Base-by-base conservation (phyloP, 2,113 vertebrate genomes). In the Turdus rufiventris region DNA sequence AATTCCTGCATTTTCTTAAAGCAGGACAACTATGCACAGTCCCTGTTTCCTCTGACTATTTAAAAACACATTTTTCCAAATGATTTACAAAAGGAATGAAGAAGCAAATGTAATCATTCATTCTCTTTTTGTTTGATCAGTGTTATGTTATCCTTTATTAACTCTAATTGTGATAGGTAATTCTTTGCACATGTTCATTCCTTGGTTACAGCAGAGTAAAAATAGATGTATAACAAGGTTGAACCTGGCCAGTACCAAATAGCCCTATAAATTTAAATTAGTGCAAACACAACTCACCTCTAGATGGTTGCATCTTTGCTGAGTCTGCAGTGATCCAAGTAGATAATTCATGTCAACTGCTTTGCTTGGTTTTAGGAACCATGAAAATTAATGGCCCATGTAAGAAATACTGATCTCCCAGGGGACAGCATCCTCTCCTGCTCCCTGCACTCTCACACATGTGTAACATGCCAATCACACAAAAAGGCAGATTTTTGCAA, bases 141-240 rank as follows among this genome's bases (percentile, higher is more conserved):
- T 82, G 63, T 82, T 84, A 56, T 73, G 65, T 86, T 93, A 78
- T 93, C 47, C 83, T 95, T 91, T 93, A 91, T 95, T 96, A 95
- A 73, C 58, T 91, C 50, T 54, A 82, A 79, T 63, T 87, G 73
- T 72, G 57, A 50, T 40, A 79, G 70, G 74, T 94, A 94, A 93
- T 94, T 93, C 85, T 93, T 96, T 96, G 85, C 91, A 96, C 48
- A 73, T 94, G 90, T 94, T 88, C 85, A 51, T 88, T 94, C 60
- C 38, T 79, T 48, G 40, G 61, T 66, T 67, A 71, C n/a, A 80
- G 68, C 68, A 47, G 56, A 40, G 56, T 71, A 67, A 90, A 90
- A 95, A 83, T 45, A 86, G 61, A 71, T 56, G 6, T 31, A 34
- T 56, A 86, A 88, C n/a, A 63, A 77, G 67, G 71, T 9, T 88